These are phyloP conservation scores for Clarias macrocephalus DNA, from an alignment of 2,113 vertebrate genomes.

Conservation along the genomic window DNA sequence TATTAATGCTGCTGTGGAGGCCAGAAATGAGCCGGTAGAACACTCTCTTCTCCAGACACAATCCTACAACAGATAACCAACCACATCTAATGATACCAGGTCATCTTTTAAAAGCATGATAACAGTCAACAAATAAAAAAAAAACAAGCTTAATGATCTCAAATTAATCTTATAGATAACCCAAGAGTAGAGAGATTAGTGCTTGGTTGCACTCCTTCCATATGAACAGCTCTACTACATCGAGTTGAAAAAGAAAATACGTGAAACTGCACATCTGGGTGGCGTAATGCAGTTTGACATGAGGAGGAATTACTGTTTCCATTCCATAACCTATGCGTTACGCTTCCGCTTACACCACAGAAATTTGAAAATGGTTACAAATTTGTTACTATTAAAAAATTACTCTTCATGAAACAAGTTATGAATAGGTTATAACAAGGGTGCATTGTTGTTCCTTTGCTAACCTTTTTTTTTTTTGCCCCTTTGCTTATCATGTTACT, in stretches of 20 bases:
- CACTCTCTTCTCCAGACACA: conserved; percentile 95
- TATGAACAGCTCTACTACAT: neutral
- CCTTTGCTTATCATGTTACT: neutral
- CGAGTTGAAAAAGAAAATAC: neutral
- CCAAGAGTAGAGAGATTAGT: neutral
- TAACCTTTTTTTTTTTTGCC: neutral
- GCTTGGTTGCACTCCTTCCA: no score
- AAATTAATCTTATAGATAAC: neutral
- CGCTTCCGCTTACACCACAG: neutral
- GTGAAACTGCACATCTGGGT: neutral
- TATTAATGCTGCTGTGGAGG: conserved; percentile 96
- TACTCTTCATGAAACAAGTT: neutral
- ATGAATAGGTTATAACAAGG: neutral
- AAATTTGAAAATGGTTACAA: neutral
- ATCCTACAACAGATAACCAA: conserved; percentile 69
- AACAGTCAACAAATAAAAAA: neutral
- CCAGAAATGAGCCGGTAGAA: conserved; percentile 96
- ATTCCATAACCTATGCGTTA: neutral
- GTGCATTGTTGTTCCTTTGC: neutral
- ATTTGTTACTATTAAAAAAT: neutral
- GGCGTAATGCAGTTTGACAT: neutral
- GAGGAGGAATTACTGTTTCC: neutral
- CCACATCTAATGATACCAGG: neutral
- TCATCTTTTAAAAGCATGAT: neutral
- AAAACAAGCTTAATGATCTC: neutral